Conservation (phyloP, 1,140 invertebrate genomes). For the Mycetomoellerius zeteki region DNA sequence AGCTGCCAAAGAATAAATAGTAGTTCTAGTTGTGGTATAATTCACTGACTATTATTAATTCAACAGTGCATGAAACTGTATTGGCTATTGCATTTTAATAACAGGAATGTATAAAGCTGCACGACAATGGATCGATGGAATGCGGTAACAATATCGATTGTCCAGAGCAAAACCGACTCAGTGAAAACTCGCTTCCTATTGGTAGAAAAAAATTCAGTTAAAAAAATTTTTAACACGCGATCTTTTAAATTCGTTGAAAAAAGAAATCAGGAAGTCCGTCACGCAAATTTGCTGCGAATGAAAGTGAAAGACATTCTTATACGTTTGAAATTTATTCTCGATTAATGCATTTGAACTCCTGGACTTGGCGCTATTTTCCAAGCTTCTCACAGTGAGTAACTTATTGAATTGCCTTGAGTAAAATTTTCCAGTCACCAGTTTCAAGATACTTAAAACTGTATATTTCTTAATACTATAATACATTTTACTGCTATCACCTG, state of each 20-base stretch:
- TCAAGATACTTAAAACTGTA: slow-evolving; percentile 2
- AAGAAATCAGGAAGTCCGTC: neutral
- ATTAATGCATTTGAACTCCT: neutral
- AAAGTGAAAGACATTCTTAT: neutral
- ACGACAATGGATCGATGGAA: slow-evolving; percentile 33
- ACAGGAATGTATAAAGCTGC: slow-evolving; percentile 36
- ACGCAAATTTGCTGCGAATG: neutral
- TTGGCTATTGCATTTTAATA: slow-evolving; percentile 31
- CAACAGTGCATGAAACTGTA: neutral
- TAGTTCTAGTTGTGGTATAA: neutral
- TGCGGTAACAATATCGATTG: slow-evolving; percentile 37
- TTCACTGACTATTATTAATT: slow-evolving; percentile 8
- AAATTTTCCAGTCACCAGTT: neutral
- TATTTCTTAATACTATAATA: neutral
- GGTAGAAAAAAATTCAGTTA: neutral
- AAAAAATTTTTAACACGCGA: neutral
- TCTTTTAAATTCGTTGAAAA: neutral
- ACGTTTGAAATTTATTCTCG: neutral
- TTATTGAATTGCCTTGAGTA: neutral
- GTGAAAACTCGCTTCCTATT: slow-evolving; percentile 3
- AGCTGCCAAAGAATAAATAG: neutral
- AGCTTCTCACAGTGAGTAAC: neutral
- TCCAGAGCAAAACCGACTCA: neutral
- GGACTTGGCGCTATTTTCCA: neutral
- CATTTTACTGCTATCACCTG: neutral